These are phyloP conservation scores for Ibycter americanus DNA, from an alignment of 2,797 vertebrate species.

Conservation along the genomic window DNA sequence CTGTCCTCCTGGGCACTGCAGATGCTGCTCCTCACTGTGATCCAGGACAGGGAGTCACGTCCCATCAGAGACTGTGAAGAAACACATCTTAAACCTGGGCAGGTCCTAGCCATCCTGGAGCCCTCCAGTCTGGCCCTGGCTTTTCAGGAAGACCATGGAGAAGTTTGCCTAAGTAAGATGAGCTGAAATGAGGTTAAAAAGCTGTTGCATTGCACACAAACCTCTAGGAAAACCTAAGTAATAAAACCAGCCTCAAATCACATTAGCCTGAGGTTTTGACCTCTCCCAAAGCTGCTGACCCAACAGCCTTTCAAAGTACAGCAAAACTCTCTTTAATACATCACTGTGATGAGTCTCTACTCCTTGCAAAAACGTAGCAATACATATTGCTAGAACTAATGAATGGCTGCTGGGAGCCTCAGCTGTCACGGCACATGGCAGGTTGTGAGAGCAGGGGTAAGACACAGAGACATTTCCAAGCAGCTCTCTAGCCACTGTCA, in stretches of 20 bases:
- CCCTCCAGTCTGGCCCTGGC: neutral
- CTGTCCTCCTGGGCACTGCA: neutral
- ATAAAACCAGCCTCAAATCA: neutral
- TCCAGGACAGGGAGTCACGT: neutral
- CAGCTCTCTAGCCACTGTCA: neutral
- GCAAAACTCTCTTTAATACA: neutral
- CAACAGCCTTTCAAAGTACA: neutral
- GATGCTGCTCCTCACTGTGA: neutral
- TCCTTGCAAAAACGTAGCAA: neutral
- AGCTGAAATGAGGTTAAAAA: neutral
- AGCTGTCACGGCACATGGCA: rapidly evolving
- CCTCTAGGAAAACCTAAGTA: neutral
- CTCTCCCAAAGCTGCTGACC: neutral
- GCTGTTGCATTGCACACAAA: neutral
- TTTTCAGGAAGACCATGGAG: neutral
- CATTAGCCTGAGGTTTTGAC: neutral
- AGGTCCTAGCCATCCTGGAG: neutral
- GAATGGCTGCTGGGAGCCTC: neutral
- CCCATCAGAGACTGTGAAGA: neutral
- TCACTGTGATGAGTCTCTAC: neutral
- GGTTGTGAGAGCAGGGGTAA: neutral
- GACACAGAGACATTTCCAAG: neutral
- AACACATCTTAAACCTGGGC: neutral
- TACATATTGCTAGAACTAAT: neutral
- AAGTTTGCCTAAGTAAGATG: neutral